Percentiles rank a stretch among this genome's conserved stretches.
Evolutionary conservation across 2,888 invertebrate genomes (phyloP).

Genomic region (Scaptomyza cyrtandrae): DNA sequence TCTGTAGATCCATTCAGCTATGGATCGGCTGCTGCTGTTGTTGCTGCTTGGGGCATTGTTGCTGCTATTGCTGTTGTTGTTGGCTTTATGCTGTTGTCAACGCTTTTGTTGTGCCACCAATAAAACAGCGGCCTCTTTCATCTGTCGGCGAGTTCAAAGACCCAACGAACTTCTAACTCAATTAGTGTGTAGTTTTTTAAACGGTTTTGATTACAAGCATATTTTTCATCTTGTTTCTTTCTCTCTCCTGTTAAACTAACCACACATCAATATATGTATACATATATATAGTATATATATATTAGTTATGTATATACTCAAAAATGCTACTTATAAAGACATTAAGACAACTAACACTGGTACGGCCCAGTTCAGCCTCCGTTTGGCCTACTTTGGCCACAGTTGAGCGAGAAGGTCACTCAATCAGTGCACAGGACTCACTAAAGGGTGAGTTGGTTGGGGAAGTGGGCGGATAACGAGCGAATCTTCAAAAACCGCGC

Average conservation of each 20-base stretch:
- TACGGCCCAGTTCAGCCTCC: conserved; percentile 50
- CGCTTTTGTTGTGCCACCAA: conserved; percentile 82
- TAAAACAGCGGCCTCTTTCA: conserved; percentile 70
- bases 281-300: conserved; percentile 7
- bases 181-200: conserved; percentile 78
- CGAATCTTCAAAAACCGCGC: conserved; percentile 43
- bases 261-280: neutral
- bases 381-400: conserved; percentile 63
- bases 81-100: conserved; percentile 80
- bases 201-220: conserved; percentile 81
- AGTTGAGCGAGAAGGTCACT: conserved; percentile 64
- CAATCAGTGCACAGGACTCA: conserved; percentile 66
- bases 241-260: conserved; percentile 12
- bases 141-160: conserved; percentile 73
- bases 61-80: conserved; percentile 64
- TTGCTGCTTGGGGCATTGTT: conserved; percentile 62
- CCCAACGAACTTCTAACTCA: conserved; percentile 75
- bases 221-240: conserved; percentile 41
- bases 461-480: conserved; percentile 28
- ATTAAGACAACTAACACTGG: conserved; percentile 67
- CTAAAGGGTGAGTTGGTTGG: neutral
- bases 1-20: conserved; percentile 30
- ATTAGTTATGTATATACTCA: conserved; percentile 5
- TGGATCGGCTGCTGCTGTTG: conserved; percentile 14
- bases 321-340: conserved; percentile 75